Evolutionary conservation across 2,797 vertebrate species (phyloP), one percentile per base, ranked within the genome.

Genomic region (Lerista edwardsae): DNA sequence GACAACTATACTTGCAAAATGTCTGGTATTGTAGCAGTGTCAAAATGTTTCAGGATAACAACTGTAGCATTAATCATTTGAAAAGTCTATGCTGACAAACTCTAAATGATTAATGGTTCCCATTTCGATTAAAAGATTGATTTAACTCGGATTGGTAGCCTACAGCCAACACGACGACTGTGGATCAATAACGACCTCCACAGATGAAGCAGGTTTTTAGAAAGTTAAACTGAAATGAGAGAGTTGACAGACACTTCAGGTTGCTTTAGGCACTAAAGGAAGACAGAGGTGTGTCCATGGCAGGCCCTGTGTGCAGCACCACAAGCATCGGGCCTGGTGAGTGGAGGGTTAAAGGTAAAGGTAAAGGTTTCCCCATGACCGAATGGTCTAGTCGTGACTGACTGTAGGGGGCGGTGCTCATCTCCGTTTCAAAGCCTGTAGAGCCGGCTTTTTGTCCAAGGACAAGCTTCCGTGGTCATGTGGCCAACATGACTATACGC

Each of bases 1-100:
- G 72, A 88, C 84, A 47, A 74, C 90, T 91, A 76, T 83, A 82
- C 92, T 91, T 93, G 71, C 34, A 83, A 6, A 86, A 84, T 71
- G 15, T 39, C 8, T 87, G 36, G 2, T 89, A 86, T 83, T 91
- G 34, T 23, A 84, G 80, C 88, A 80, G 65, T 77, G 36, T 88
- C 80, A 81, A 86, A 87, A 85, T 75, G 25, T 64, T 47, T 92
- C 75, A 83, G 31, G 55, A 39, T 74, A 80, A 84, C 19, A 19
- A 71, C 34, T 0, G 1, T 29, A n/a, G 79, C 89, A 81, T 85
- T 91, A 75, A 83, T 84, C 36, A 75, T 68, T 6, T 14, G 72
- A 90, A 84, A 89, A 59, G 23, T 76, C 25, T 90, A 75, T 86
- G 29, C 1, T 83, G 62, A 83, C n/a, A 92, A 69, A 64, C 55